Conservation (phyloP, 2,888 invertebrate species). For the Heliconius cydno region DNA sequence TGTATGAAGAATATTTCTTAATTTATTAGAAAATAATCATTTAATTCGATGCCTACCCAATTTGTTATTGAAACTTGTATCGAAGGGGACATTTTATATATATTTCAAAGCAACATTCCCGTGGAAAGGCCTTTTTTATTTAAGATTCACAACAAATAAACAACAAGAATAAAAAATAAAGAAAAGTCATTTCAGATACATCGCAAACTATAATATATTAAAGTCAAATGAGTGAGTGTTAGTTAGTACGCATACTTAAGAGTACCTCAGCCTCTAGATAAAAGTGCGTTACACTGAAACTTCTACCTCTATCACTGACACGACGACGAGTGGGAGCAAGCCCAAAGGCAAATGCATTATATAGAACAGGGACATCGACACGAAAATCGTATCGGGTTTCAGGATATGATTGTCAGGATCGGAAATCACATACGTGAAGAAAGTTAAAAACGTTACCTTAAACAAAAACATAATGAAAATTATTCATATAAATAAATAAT, state of each 20-base stretch:
- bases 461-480: slow-evolving; percentile 54
- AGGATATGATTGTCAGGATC: slow-evolving; percentile 87
- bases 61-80: slow-evolving; percentile 19
- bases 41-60: background rate
- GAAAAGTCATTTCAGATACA: slow-evolving; percentile 38
- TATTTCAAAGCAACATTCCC: background rate
- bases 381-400: slow-evolving; percentile 92
- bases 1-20: background rate
- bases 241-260: slow-evolving; percentile 41
- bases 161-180: background rate
- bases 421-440: slow-evolving; percentile 90
- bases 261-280: slow-evolving; percentile 69
- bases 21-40: background rate
- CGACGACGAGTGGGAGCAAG: slow-evolving; percentile 90
- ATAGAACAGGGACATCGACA: slow-evolving; percentile 93
- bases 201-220: slow-evolving; percentile 38
- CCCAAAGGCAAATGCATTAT: slow-evolving; percentile 93
- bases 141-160: background rate
- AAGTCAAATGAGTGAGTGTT: slow-evolving; percentile 38
- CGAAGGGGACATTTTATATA: background rate
- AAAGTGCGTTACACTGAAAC: slow-evolving; percentile 41
- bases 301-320: slow-evolving; percentile 88
- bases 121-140: slow-evolving; percentile 1
- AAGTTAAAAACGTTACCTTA: slow-evolving; percentile 92
- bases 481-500: slow-evolving; percentile 22